Evolutionary conservation across 2,888 invertebrate genomes (phyloP).

Genomic region (Lithophane ornitopus): DNA sequence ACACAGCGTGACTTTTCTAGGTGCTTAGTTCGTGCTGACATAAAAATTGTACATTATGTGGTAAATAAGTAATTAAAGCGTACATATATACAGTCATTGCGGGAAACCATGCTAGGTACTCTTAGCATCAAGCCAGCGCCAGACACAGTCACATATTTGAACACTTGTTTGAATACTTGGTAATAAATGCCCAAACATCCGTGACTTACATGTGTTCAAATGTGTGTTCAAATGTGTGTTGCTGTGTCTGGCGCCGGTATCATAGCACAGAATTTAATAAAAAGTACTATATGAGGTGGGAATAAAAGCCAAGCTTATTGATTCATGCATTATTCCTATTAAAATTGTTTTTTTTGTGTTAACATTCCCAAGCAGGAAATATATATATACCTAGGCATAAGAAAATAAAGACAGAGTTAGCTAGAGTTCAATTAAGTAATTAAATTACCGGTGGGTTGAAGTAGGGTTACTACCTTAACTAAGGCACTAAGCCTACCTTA

Average conservation of each 20-base stretch:
- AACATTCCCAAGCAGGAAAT: background rate
- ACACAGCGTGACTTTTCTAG: no score
- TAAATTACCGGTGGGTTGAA: background rate
- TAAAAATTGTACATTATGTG: background rate
- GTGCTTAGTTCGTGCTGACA: background rate
- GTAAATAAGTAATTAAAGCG: background rate
- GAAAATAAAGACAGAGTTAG: background rate
- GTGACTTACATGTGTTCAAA: no score
- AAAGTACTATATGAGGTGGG: background rate
- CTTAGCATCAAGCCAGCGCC: no score
- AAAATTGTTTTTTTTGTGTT: background rate
- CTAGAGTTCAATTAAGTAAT: background rate
- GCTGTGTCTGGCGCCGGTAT: no score
- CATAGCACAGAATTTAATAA: background rate
- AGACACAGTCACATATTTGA: no score
- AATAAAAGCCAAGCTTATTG: background rate
- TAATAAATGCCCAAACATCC: no score
- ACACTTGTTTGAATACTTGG: no score
- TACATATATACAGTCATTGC: background rate
- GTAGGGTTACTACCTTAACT: no score
- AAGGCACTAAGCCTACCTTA: no score
- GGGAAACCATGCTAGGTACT: background rate
- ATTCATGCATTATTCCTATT: conserved; percentile 4
- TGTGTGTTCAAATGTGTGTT: no score
- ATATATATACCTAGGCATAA: background rate